A percentile compares a stretch with the other conserved stretches of the same genome.
These are phyloP conservation scores for Leptarthrus brevirostris DNA, from an alignment of 2,888 invertebrate genomes.

Conservation along the genomic window DNA sequence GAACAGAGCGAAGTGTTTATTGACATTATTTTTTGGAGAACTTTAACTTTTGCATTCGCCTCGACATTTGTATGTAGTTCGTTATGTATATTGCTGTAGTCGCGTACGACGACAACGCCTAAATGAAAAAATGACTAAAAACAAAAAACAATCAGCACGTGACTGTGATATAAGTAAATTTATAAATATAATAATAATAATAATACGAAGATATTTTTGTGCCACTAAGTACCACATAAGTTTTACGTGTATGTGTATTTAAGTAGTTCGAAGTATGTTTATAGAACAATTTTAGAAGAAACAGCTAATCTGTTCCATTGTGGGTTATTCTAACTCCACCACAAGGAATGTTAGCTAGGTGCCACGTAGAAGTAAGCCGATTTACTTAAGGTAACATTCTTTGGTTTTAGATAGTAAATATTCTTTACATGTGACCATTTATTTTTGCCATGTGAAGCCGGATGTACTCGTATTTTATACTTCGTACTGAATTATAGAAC, in stretches of 20 bases:
- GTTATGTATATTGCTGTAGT: background rate
- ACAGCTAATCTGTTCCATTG: too few relatives aligned
- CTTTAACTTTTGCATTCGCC: background rate
- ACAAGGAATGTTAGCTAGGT: too few relatives aligned
- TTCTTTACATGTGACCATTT: background rate
- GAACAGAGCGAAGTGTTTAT: background rate
- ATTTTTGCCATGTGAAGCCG: background rate
- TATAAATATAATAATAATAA: constrained; percentile 6
- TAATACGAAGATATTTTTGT: background rate
- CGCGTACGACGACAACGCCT: too few relatives aligned
- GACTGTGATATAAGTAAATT: constrained; percentile 49
- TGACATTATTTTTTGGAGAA: background rate
- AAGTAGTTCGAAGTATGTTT: background rate
- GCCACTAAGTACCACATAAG: constrained; percentile 3
- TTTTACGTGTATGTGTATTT: background rate
- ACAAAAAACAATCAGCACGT: constrained; percentile 31
- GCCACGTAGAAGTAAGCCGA: background rate
- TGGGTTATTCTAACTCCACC: too few relatives aligned
- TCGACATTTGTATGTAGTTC: background rate
- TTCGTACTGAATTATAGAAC: constrained; percentile 1
- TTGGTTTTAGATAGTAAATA: background rate
- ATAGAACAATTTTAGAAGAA: background rate
- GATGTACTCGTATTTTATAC: background rate
- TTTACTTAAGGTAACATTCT: background rate
- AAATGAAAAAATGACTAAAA: constrained; percentile 1